These are phyloP conservation scores for Pyrrhia umbra DNA, from an alignment of 2,888 invertebrate species.

Conservation along the genomic window DNA sequence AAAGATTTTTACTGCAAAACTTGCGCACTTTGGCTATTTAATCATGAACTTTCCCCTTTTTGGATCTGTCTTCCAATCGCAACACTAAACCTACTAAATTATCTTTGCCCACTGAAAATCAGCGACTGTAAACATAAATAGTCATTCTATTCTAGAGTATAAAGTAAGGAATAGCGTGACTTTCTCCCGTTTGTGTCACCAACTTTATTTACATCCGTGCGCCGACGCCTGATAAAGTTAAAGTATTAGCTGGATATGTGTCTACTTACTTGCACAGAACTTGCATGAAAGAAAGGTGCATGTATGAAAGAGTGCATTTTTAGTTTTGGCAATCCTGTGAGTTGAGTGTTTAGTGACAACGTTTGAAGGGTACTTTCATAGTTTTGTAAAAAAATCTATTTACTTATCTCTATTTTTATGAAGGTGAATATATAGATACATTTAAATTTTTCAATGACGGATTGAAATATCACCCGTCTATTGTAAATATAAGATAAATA, in stretches of 20 bases:
- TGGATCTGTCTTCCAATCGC: constrained; percentile 21
- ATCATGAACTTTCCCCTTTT: constrained; percentile 24
- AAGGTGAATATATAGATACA: too few species aligned
- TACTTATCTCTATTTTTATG: too few species aligned
- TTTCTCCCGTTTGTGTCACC: constrained; percentile 64
- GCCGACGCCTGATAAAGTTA: constrained; percentile 66
- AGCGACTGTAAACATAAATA: constrained; percentile 55
- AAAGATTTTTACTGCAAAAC: constrained; percentile 6
- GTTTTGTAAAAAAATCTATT: not conserved
- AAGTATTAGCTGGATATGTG: constrained; percentile 59
- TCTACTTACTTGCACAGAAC: constrained; percentile 30
- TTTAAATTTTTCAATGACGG: too few species aligned
- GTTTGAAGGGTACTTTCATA: constrained; percentile 11
- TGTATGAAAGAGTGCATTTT: constrained; percentile 42
- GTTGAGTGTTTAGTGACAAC: constrained; percentile 1
- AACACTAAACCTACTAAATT: constrained; percentile 42
- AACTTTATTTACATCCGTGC: constrained; percentile 66
- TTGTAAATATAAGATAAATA: too few species aligned
- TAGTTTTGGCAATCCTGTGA: constrained; percentile 35
- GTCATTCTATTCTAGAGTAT: constrained; percentile 50
- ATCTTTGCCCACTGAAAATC: constrained; percentile 47
- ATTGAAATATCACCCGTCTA: too few species aligned
- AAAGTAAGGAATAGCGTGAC: constrained; percentile 61
- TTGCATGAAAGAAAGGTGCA: constrained; percentile 10
- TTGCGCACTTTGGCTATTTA: constrained; percentile 17